Evolutionary conservation across 2,888 invertebrate genomes (phyloP).

Genomic region (Scaptomyza parva): DNA sequence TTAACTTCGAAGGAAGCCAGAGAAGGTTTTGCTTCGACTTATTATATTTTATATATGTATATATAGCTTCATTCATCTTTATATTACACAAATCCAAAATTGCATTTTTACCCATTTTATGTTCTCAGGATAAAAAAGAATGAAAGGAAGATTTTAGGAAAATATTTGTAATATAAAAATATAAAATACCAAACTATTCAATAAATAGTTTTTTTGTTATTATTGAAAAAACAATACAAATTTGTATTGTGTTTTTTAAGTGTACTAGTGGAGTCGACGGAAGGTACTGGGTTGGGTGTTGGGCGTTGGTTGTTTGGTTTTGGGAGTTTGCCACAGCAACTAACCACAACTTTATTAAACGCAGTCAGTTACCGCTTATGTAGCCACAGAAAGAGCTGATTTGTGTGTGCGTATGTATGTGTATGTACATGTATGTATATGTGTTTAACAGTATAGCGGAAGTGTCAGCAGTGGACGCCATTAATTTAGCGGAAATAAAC

Average conservation of each 20-base stretch:
- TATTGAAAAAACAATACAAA: too few relatives aligned
- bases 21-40: too few relatives aligned
- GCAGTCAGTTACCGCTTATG: conserved; percentile 19
- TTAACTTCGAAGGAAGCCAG: too few relatives aligned
- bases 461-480: conserved; percentile 74
- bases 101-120: too few relatives aligned
- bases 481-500: conserved; percentile 79
- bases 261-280: not conserved
- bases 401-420: not conserved
- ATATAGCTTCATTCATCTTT: too few relatives aligned
- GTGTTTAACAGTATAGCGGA: conserved; percentile 50
- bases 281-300: conserved; percentile 1
- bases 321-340: conserved; percentile 7
- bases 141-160: too few relatives aligned
- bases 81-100: too few relatives aligned
- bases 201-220: too few relatives aligned
- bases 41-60: too few relatives aligned
- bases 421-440: conserved; percentile 8
- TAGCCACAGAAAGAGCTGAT: conserved; percentile 3
- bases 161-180: too few relatives aligned
- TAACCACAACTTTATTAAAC: conserved; percentile 69
- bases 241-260: not conserved
- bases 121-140: too few relatives aligned
- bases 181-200: too few relatives aligned
- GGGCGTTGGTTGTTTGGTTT: not conserved